These are phyloP conservation scores for Holacanthus passer DNA, from an alignment of 2,113 vertebrate species.

Conservation along the genomic window DNA sequence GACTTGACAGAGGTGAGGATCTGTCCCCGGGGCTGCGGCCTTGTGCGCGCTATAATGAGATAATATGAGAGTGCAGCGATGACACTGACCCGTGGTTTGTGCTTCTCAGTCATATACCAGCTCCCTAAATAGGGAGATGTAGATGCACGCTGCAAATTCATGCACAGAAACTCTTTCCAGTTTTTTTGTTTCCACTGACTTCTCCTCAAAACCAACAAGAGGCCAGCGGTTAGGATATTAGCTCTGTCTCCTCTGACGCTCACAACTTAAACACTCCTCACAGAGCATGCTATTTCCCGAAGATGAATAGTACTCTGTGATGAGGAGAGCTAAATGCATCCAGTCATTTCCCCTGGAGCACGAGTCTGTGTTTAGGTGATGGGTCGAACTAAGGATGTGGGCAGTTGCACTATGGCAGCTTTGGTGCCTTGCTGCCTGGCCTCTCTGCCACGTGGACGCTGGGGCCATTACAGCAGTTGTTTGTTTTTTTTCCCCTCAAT, in stretches of 20 bases:
- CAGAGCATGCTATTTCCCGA: conserved; percentile 70
- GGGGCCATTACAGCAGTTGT: conserved; percentile 48
- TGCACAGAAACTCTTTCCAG: neutral
- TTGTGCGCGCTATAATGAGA: conserved; percentile 50
- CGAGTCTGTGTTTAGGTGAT: conserved; percentile 73
- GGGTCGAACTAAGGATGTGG: conserved; percentile 73
- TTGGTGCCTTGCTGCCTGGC: conserved; percentile 50
- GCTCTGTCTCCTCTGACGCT: conserved; percentile 43
- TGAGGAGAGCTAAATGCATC: conserved; percentile 73
- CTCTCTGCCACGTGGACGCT: conserved; percentile 65
- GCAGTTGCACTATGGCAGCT: conserved; percentile 43
- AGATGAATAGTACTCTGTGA: conserved; percentile 77
- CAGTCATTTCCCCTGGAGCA: conserved; percentile 71
- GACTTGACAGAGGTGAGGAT: conserved; percentile 66
- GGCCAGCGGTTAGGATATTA: conserved; percentile 52
- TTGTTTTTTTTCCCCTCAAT: conserved; percentile 40
- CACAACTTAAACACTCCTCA: conserved; percentile 72
- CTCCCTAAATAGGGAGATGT: conserved; percentile 19
- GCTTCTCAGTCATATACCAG: conserved; percentile 16
- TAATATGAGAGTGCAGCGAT: conserved; percentile 46
- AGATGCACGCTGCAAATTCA: neutral
- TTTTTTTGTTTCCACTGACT: conserved; percentile 26
- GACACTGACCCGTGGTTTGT: conserved; percentile 44
- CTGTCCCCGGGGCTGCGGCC: conserved; percentile 54
- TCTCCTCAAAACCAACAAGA: conserved; percentile 48